Base-by-base conservation (phyloP, 1,140 invertebrate genomes). In the Orchesella cincta region DNA sequence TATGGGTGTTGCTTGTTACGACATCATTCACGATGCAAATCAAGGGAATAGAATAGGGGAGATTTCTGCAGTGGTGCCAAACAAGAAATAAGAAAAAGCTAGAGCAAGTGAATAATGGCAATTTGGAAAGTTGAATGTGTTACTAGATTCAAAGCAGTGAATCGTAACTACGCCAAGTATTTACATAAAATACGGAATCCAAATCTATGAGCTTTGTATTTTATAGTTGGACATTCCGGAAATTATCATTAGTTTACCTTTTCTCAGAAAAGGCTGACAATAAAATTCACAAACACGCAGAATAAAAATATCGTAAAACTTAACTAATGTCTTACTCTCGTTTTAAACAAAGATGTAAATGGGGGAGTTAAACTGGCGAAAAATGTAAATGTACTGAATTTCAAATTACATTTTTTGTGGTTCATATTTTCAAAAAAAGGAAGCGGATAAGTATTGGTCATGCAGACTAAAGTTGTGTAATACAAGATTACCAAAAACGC, bases 121-220 rank as follows among this genome's bases (percentile, higher is more conserved):
- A 57, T 57, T 57, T 57, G 52, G 52, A 57, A 14, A 57, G 8
- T 57, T 57, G 52, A 57, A 57, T 57, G 52, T 14, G 23, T 57
- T 14, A n/a, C 52, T 57, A 57, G 23, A 57, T 57, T 57, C 23
- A 8, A 57, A n/a, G 23, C 14, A 57, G 52, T n/a, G 52, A 57
- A 23, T 57, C 52, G 52, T 57, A 57, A 57, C 8, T 57, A 26
- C 23, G 23, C 23, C 8, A 57, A 26, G 52, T 14, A 57, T 57
- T 57, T 57, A 26, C 52, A 57, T 57, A 57, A 12, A 23, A 26
- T 57, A 57, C 52, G 52, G 23, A 57, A 57, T 46, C 39, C 39
- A 46, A 46, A 46, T 5, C 39, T 46, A 18, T 46, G 5, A 46
- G 18, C 39, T 46, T 46, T 46, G 5, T 18, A 8, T 46, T 18